phyloP scores from a whole-genome alignment of 2,113 vertebrate genomes.

The Thymallus thymallus region DNA sequence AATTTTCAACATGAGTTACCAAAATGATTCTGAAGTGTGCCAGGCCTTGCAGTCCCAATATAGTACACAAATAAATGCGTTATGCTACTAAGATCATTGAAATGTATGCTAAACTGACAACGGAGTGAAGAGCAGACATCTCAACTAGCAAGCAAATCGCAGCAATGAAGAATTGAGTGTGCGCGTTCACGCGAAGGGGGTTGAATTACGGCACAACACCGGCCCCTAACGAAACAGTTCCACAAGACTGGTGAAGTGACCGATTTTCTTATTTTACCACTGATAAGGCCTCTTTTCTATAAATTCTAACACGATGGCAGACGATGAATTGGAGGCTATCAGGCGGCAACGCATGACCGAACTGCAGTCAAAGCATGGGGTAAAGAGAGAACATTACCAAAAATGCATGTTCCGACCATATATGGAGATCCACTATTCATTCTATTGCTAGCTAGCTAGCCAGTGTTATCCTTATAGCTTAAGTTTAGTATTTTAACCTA shows the following conservation, averaged over 20 bases:
- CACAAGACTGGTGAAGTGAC: not conserved
- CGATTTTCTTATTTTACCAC: not conserved
- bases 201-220: too few species aligned
- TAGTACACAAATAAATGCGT: too few species aligned
- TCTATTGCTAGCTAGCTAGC: not conserved
- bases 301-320: conserved; percentile 77
- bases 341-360: conserved; percentile 87
- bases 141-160: too few species aligned
- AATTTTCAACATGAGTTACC: too few species aligned
- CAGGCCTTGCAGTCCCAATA: too few species aligned
- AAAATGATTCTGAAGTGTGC: too few species aligned
- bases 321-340: conserved; percentile 91
- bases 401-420: conserved; percentile 27
- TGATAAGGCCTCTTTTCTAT: not conserved
- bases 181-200: too few species aligned
- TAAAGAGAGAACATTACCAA: conserved; percentile 59
- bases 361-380: conserved; percentile 87
- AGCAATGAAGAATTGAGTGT: too few species aligned
- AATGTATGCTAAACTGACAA: too few species aligned
- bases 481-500: too few species aligned
- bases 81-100: too few species aligned
- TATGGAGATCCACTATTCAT: conserved; percentile 37
- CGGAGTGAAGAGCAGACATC: too few species aligned
- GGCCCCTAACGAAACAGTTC: not conserved
- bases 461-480: not conserved